A percentile compares a stretch with the other conserved stretches of the same genome.
Evolutionary conservation across 2,797 vertebrate genomes (phyloP).

Genomic region (Myotis daubentonii): DNA sequence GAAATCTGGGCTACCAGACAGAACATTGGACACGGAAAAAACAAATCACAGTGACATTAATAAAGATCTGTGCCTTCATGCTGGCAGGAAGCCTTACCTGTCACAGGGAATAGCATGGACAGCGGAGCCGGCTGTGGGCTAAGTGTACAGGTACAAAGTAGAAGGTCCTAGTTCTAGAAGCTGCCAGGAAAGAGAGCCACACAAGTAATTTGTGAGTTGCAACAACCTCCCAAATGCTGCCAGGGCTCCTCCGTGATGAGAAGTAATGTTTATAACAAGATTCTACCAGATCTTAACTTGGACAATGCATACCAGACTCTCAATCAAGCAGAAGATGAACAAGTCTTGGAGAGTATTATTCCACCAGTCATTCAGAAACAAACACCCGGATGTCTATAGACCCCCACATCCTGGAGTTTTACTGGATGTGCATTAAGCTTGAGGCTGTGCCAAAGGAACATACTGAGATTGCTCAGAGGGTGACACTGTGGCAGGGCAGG

Average conservation of each 20-base stretch:
- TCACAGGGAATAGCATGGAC: background rate
- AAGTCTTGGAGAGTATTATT: background rate
- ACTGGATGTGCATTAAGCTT: background rate
- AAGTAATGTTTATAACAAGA: background rate
- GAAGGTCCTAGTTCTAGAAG: background rate
- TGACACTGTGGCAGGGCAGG: background rate
- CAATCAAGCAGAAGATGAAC: background rate
- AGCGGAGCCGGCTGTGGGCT: background rate
- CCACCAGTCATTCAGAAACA: background rate
- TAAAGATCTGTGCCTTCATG: background rate
- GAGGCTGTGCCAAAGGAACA: background rate
- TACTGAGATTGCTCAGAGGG: background rate
- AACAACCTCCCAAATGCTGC: background rate
- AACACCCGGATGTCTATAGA: background rate
- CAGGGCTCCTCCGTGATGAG: background rate
- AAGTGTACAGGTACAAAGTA: background rate
- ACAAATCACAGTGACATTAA: background rate
- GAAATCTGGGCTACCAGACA: background rate
- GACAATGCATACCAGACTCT: background rate
- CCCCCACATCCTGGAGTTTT: background rate
- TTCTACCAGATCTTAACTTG: background rate
- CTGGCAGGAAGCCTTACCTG: background rate
- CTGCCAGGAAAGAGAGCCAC: background rate
- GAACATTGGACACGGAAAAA: background rate
- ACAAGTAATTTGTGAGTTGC: background rate